Conservation (phyloP, 2,888 invertebrate species). For the Rapana venosa region DNA sequence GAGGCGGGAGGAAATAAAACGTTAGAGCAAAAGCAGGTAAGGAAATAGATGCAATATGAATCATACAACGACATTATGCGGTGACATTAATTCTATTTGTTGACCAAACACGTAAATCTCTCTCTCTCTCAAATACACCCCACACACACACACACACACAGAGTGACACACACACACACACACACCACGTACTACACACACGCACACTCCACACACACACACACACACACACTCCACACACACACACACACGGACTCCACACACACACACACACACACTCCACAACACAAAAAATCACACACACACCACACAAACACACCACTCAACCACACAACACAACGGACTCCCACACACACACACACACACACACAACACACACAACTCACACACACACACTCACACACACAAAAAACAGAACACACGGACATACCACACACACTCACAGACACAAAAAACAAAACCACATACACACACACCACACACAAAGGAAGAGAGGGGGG, state of each 20-base stretch:
- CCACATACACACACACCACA: neutral
- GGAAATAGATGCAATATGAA: neutral
- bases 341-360: neutral
- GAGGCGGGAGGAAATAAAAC: neutral
- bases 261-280: neutral
- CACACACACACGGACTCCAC: neutral
- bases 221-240: no score
- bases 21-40: neutral
- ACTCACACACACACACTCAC: neutral
- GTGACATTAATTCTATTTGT: no score
- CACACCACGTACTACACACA: no score
- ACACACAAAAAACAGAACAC: neutral
- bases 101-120: no score
- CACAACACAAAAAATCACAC: neutral
- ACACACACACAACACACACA: neutral
- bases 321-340: neutral
- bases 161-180: no score
- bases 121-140: no score
- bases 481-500: neutral
- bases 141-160: no score
- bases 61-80: no score
- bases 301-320: neutral
- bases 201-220: no score
- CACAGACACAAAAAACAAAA: neutral
- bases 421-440: neutral